Evolutionary conservation across 2,797 vertebrate species (phyloP), one percentile per base, ranked within the genome.

Genomic region (Sebastes dallii): DNA sequence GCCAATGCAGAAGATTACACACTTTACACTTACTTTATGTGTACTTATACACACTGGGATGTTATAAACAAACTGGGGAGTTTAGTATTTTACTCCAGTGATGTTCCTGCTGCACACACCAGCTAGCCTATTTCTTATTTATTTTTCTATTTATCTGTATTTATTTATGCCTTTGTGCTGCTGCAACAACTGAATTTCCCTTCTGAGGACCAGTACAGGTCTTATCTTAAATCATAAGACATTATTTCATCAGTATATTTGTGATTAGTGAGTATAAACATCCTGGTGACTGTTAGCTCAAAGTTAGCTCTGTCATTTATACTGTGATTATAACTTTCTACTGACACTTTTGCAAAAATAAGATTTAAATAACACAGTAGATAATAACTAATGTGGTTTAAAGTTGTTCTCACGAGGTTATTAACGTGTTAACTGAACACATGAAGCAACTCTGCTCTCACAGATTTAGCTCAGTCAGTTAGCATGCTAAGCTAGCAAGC

Each of bases 401-500:
- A 77, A 81, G 11, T 11, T 9, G 1, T 62, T 55, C 6, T 50
- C 3, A 4, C 1, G 3, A 2, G 0, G 4, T 61, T 42, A 39
- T 62, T 50, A 2, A 5, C 1, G 1, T 32, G 14, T 61, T 34
- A 56, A 54, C 1, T 25, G 2, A 70, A 16, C 10, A 20, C 1
- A 25, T 18, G 4, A 30, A 30, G 30, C n/a, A 39, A 1, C 2
- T 30, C 2, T 4, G 18, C 27, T 46, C 7, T 55, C 3, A 70
- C 24, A 42, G 8, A 32, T 10, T 42, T 58, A 65, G 18, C 50
- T 76, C 5, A 30, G 4, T 13, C 29, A 20, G 39, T 75, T 78
- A 83, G 65, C 68, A 72, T 3, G 65, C 61, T 65, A 36, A 60
- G 83, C 79, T 66, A 86, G 2, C 42, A 67, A 2, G 72, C 69